Evolutionary conservation across 2,888 invertebrate species (phyloP).

Genomic region (Parthenolecanium corni): DNA sequence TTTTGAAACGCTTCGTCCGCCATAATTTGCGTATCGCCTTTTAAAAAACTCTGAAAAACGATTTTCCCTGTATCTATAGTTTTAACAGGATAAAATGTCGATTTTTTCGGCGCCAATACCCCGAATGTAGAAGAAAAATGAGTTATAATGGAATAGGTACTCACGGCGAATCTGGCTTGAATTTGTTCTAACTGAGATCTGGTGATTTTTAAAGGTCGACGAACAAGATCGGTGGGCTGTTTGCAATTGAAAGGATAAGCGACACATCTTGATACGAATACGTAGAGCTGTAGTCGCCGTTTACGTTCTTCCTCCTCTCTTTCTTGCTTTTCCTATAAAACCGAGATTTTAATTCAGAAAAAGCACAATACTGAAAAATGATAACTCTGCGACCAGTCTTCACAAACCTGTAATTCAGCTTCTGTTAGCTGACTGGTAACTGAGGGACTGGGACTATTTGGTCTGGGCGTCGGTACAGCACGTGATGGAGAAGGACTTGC

Average conservation of each 20-base stretch:
- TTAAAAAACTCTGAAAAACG: conserved; percentile 67
- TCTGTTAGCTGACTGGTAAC: conserved; percentile 82
- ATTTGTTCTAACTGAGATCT: conserved; percentile 92
- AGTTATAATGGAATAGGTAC: too few relatives aligned
- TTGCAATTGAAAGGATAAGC: conserved; percentile 99
- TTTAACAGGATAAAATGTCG: too few relatives aligned
- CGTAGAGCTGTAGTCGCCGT: conserved; percentile 87
- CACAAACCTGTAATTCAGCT: conserved; percentile 58
- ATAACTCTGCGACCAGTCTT: background rate
- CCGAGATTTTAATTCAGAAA: too few relatives aligned
- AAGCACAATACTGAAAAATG: too few relatives aligned
- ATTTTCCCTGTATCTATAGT: too few relatives aligned
- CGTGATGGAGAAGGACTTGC: conserved; percentile 35
- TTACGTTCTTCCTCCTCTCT: conserved; percentile 94
- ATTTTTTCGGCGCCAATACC: too few relatives aligned
- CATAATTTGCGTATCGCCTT: conserved; percentile 96
- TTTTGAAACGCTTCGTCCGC: conserved; percentile 98
- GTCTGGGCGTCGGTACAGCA: conserved; percentile 59
- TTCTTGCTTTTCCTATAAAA: conserved; percentile 71
- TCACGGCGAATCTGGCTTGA: conserved; percentile 84
- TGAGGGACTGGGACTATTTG: conserved; percentile 83
- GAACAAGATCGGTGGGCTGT: conserved; percentile 96
- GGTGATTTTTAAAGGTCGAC: conserved; percentile 87
- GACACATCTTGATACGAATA: conserved; percentile 93
- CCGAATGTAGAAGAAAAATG: too few relatives aligned